Conservation (phyloP, 2,797 vertebrate genomes). For the Distichodus sexfasciatus region DNA sequence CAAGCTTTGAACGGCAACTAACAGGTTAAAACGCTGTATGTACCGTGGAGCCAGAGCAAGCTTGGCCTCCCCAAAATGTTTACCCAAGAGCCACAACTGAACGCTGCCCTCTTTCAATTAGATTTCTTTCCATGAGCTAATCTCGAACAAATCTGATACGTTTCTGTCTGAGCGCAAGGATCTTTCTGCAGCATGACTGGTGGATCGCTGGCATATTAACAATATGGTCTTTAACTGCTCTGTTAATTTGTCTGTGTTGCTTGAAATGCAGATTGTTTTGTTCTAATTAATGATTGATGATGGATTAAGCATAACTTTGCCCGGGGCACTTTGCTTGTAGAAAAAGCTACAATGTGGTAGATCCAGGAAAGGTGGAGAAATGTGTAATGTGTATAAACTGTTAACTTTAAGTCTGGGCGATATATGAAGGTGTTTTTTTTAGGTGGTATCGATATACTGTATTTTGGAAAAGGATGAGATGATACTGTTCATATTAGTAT, state of each 20-base stretch:
- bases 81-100: slow-evolving; percentile 4
- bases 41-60: neutral
- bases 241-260: neutral
- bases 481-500: too few relatives aligned
- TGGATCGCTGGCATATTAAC: neutral
- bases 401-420: too few relatives aligned
- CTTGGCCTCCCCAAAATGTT: neutral
- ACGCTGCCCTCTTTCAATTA: slow-evolving; percentile 11
- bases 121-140: slow-evolving; percentile 33
- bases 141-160: neutral
- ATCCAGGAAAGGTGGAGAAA: too few relatives aligned
- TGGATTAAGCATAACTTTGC: too few relatives aligned
- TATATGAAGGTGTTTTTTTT: too few relatives aligned
- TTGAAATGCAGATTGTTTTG: too few relatives aligned
- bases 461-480: too few relatives aligned
- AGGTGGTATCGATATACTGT: too few relatives aligned
- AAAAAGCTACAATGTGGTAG: too few relatives aligned
- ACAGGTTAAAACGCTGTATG: neutral
- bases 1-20: neutral
- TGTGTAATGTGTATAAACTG: too few relatives aligned
- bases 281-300: too few relatives aligned
- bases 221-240: neutral
- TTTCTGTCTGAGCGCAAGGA: neutral
- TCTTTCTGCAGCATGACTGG: neutral
- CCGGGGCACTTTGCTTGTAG: too few relatives aligned